Base-by-base conservation (phyloP, 2,888 invertebrate genomes). In the Lepeophtheirus nordmannii region DNA sequence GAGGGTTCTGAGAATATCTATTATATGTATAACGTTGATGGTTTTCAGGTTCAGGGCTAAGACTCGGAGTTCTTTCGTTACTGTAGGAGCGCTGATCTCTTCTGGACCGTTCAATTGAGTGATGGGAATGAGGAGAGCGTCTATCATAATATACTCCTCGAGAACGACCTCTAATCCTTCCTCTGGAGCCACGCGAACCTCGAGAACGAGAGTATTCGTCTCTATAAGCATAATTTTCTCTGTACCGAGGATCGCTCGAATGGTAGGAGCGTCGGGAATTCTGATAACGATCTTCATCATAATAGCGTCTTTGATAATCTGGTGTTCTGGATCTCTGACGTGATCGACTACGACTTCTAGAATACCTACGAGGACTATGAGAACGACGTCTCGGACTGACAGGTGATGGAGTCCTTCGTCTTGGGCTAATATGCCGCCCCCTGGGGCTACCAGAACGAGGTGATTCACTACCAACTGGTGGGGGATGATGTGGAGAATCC, bases 61-160 rank as follows among this genome's bases (percentile, higher is more conserved):
- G 56, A 30, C 63, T 63, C n/a, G 63, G 63, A 14, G 63, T 63
- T 56, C 63, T n/a, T 10, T 63, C 37, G n/a, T 40, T 38, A 30
- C 30, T 30, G 30, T 30, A 30, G 30, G 30, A 30, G 30, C 30
- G 30, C 7, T 30, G 30, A 30, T 30, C 30, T 7, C 30, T 30
- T 30, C 30, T 30, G 30, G 30, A 30, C 30, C 30, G 30, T 30
- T 30, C 30, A 30, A 30, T 30, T 30, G 30, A 30, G 30, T 30
- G 30, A 30, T 30, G 30, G 30, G 30, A 30, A 30, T 2, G 30
- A 30, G 30, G 30, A 10, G 57, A 57, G 10, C 57, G 57, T 57
- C 57, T 20, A 57, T 11, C 22, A 30, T 30, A 30, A n/a, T 20
- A 57, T 57, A 8, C 10, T 57, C 11, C 22, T 14, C n/a, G 9